These are phyloP conservation scores for Saguinus oedipus DNA, from an alignment of 2,797 vertebrate species.

Conservation along the genomic window DNA sequence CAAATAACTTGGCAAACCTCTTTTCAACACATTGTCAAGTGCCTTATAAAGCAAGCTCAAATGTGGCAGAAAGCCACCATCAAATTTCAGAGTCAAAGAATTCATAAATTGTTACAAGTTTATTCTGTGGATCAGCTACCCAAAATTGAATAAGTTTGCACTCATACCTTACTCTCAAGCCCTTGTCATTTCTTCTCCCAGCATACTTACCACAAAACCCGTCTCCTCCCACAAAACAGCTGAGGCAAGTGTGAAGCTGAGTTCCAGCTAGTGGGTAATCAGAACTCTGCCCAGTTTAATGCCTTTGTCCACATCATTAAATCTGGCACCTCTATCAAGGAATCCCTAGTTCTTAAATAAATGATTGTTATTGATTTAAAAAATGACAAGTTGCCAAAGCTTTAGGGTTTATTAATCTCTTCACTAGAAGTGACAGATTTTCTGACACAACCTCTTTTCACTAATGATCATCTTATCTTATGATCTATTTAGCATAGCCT, in stretches of 20 bases:
- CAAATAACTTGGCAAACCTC: slow-evolving; percentile 66
- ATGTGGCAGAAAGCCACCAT: slow-evolving; percentile 55
- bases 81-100: slow-evolving; percentile 59
- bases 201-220: not conserved
- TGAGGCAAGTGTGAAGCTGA: not conserved
- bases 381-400: slow-evolving; percentile 27
- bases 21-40: slow-evolving; percentile 65
- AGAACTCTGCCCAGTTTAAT: not conserved
- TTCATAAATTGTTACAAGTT: slow-evolving; percentile 35
- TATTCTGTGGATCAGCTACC: slow-evolving; percentile 18
- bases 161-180: not conserved
- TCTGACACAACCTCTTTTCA: slow-evolving; percentile 13
- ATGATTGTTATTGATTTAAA: not conserved
- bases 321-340: not conserved
- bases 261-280: not conserved
- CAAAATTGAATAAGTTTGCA: not conserved
- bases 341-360: not conserved
- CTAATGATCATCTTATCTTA: slow-evolving; percentile 16
- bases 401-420: slow-evolving; percentile 15
- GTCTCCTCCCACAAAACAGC: not conserved
- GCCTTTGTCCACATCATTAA: slow-evolving; percentile 28
- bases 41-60: slow-evolving; percentile 58
- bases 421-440: not conserved
- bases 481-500: slow-evolving; percentile 8
- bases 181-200: not conserved